These are phyloP conservation scores for Anaspis maculata DNA, from an alignment of 2,888 invertebrate species.

Conservation along the genomic window DNA sequence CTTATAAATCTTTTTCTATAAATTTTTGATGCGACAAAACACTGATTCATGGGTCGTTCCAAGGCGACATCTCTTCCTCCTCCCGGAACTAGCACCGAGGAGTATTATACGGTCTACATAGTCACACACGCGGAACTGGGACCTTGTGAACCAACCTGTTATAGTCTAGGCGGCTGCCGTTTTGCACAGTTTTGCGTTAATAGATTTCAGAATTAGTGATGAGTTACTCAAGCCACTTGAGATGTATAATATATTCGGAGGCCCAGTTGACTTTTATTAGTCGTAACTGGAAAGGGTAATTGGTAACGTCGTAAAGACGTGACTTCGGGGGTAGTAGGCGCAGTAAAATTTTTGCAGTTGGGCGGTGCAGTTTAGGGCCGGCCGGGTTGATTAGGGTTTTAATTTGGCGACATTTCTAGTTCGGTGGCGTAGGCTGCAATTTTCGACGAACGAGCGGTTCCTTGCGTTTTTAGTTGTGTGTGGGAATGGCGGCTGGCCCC, in stretches of 20 bases:
- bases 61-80: constrained; percentile 8
- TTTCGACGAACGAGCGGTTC: constrained; percentile 19
- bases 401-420: constrained; percentile 15
- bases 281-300: constrained; percentile 6
- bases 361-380: constrained; percentile 6
- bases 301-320: constrained; percentile 11
- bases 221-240: no score
- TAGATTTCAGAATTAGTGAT: no score
- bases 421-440: constrained; percentile 11
- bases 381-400: constrained; percentile 13
- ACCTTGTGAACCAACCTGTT: no score
- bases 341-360: constrained; percentile 10
- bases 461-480: constrained; percentile 14
- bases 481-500: no score
- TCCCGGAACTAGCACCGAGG: neutral
- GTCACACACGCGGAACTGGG: no score
- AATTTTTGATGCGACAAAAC: constrained; percentile 18
- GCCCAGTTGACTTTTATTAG: constrained; percentile 5
- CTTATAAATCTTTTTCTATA: constrained; percentile 20
- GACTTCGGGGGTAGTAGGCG: no score
- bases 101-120: no score
- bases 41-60: constrained; percentile 17
- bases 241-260: no score
- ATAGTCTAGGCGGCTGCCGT: no score
- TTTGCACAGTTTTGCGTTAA: no score